Conservation (phyloP, 1,140 invertebrate species). For the Drosophila repleta region DNA sequence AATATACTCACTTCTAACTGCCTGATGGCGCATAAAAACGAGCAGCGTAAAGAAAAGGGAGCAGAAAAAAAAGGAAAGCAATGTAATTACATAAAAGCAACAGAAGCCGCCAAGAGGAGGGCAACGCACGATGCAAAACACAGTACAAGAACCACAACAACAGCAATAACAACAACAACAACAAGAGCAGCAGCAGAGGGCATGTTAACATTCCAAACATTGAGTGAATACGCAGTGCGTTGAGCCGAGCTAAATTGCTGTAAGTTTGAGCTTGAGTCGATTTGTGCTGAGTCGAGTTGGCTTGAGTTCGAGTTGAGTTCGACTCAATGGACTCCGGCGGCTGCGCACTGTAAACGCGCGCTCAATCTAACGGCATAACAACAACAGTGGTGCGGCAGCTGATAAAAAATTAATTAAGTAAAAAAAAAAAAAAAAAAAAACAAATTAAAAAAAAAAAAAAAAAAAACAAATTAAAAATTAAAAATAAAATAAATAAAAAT, state of each 20-base stretch:
- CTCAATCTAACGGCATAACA: slow-evolving; percentile 15
- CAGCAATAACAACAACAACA: slow-evolving; percentile 8
- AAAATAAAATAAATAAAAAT: no score
- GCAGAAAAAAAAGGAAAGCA: slow-evolving; percentile 8
- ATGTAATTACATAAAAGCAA: slow-evolving; percentile 75
- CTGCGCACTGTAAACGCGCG: slow-evolving; percentile 22
- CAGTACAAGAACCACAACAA: slow-evolving; percentile 10
- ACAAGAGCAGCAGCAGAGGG: not conserved
- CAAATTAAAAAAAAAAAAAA: no score
- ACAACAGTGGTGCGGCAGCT: slow-evolving; percentile 12
- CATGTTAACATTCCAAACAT: slow-evolving; percentile 18
- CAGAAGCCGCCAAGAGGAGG: slow-evolving; percentile 35
- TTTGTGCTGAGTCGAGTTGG: no score
- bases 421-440: no score
- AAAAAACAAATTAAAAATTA: not conserved
- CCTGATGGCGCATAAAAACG: slow-evolving; percentile 5
- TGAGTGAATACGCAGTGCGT: slow-evolving; percentile 37
- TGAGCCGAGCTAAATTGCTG: not conserved
- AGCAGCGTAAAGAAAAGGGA: slow-evolving; percentile 12
- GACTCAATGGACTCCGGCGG: slow-evolving; percentile 18
- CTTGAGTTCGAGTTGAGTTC: slow-evolving; percentile 8
- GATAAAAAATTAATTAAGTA: not conserved
- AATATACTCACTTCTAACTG: no score
- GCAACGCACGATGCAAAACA: slow-evolving; percentile 59
- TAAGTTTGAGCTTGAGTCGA: slow-evolving; percentile 18